Evolutionary conservation across 2,113 vertebrate genomes (phyloP).

Genomic region (Clarias macrocephalus): DNA sequence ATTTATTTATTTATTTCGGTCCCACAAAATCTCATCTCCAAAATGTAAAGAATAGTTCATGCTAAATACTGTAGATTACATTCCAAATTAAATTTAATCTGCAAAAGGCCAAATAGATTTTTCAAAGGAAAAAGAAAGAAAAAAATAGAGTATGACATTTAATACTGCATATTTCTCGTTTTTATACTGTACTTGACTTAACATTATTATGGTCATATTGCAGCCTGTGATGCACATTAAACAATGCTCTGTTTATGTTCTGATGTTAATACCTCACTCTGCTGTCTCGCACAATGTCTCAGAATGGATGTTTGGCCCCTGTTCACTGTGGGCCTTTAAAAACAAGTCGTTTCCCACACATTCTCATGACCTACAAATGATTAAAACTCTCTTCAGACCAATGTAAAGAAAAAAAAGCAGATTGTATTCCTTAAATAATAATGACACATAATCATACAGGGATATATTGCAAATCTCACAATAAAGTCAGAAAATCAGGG

Average conservation of each 20-base stretch:
- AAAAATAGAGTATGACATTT: background rate
- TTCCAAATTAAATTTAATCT: background rate
- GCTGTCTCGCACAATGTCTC: constrained; percentile 2
- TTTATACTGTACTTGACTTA: background rate
- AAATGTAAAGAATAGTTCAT: background rate
- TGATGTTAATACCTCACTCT: constrained; percentile 7
- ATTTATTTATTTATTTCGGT: background rate
- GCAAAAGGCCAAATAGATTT: background rate
- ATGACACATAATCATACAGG: background rate
- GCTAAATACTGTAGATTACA: background rate
- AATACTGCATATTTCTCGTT: background rate
- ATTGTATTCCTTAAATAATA: constrained; percentile 6
- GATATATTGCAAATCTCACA: constrained; percentile 8
- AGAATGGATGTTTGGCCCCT: background rate
- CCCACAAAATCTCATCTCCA: background rate
- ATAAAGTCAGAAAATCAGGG: background rate
- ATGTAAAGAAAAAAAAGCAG: background rate
- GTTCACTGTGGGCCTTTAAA: background rate
- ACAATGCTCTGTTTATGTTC: background rate
- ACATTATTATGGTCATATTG: background rate
- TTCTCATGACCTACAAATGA: background rate
- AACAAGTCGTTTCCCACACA: background rate
- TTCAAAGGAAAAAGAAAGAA: background rate
- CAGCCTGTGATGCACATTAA: background rate
- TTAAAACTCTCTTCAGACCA: background rate